Percentiles rank a stretch among this genome's conserved stretches.
Evolutionary conservation across 2,797 vertebrate species (phyloP).

Genomic region (Sardinella longiceps): DNA sequence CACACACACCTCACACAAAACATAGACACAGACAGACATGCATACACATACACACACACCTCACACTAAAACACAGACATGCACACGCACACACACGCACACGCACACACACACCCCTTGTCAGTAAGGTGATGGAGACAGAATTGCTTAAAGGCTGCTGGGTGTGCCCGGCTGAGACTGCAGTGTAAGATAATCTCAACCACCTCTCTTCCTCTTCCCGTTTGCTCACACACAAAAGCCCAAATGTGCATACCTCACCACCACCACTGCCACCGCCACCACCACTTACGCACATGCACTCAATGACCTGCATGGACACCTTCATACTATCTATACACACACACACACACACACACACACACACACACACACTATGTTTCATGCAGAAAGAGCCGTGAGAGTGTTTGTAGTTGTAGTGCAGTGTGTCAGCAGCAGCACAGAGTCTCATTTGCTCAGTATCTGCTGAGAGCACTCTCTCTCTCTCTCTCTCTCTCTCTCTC

Average conservation of each 20-base stretch:
- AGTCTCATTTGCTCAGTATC: background rate
- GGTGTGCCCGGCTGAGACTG: background rate
- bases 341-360: background rate
- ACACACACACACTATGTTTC: background rate
- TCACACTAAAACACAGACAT: background rate
- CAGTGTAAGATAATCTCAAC: background rate
- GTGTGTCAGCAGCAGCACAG: background rate
- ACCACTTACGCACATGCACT: background rate
- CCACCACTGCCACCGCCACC: background rate
- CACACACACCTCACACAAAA: background rate
- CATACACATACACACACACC: background rate
- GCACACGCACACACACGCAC: background rate
- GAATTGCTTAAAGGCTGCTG: background rate
- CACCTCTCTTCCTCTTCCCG: background rate
- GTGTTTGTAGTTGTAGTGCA: background rate
- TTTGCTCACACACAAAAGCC: background rate
- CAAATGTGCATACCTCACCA: background rate
- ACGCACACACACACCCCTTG: conserved; percentile 14
- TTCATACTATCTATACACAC: background rate
- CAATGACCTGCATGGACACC: background rate
- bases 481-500: conserved; percentile 38
- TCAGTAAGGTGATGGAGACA: background rate
- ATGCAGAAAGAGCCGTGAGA: background rate
- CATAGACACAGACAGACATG: background rate
- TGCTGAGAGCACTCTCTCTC: conserved; percentile 40